Conservation (phyloP, 1,140 invertebrate genomes). For the Stegodyphus dumicola region DNA sequence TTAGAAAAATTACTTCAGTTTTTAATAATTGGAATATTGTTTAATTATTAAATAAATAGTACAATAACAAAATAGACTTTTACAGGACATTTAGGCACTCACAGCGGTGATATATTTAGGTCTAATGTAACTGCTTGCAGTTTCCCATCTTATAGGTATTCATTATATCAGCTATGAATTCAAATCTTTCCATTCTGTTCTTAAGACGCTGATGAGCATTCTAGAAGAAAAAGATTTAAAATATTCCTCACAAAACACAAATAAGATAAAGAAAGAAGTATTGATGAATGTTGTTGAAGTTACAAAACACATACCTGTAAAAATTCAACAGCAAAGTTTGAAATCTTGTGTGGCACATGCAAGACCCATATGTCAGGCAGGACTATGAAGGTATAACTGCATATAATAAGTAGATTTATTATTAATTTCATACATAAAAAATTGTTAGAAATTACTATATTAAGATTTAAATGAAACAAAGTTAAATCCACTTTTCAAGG, state of each 20-base stretch:
- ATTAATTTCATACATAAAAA: too few species aligned
- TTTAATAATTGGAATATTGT: too few species aligned
- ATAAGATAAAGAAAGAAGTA: background rate
- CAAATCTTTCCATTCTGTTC: constrained; percentile 63
- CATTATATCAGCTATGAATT: constrained; percentile 64
- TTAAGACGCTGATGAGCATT: constrained; percentile 62
- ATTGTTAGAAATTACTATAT: too few species aligned
- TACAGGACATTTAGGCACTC: background rate
- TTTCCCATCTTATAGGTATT: constrained; percentile 60
- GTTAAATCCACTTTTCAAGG: too few species aligned
- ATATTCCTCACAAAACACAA: background rate
- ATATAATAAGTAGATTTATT: background rate
- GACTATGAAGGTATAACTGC: constrained; percentile 63
- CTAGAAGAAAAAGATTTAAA: constrained; percentile 31
- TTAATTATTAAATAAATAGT: background rate
- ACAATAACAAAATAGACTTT: background rate
- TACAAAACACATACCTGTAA: constrained; percentile 46
- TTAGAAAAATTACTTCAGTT: too few species aligned
- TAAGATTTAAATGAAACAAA: too few species aligned
- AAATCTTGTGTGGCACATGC: constrained; percentile 64
- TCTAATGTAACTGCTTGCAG: constrained; percentile 17
- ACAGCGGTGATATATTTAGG: too few species aligned
- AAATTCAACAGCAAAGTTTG: constrained; percentile 62
- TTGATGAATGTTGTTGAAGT: background rate
- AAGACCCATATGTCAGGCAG: constrained; percentile 64